A percentile compares a stretch with the other conserved stretches of the same genome.
These are phyloP conservation scores for Anagyrus pseudococci DNA, from an alignment of 2,888 invertebrate genomes.

Conservation along the genomic window DNA sequence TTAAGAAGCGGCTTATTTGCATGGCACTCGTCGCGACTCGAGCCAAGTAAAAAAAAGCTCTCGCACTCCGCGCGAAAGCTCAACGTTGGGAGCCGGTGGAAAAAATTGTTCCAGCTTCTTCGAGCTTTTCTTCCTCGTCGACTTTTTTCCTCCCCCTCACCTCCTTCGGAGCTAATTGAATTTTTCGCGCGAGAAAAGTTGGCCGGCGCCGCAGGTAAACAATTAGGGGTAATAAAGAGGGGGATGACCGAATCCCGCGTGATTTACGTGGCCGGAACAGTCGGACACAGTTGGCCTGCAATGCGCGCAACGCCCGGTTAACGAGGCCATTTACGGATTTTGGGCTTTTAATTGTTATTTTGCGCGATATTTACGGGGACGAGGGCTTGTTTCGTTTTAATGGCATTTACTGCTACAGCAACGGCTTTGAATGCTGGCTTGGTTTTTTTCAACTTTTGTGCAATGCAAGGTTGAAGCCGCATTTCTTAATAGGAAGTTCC, in stretches of 20 bases:
- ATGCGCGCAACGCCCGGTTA: not conserved
- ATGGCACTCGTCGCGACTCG: constrained; percentile 48
- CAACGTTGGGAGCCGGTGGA: no score
- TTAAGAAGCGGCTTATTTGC: constrained; percentile 46
- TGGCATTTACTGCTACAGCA: not conserved
- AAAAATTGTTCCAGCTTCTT: constrained; percentile 4
- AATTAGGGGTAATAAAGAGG: constrained; percentile 9
- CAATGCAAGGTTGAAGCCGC: no score
- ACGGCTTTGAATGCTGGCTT: no score
- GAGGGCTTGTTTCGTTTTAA: not conserved
- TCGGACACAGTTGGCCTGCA: not conserved
- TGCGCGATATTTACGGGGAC: not conserved
- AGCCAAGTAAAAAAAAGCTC: not conserved
- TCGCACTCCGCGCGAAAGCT: not conserved
- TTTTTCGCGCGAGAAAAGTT: constrained; percentile 16
- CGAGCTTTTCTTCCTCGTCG: not conserved
- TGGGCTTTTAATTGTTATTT: not conserved
- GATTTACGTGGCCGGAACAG: not conserved
- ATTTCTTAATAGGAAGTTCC: no score
- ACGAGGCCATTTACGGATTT: not conserved
- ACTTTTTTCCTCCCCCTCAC: not conserved
- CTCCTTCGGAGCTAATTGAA: constrained; percentile 9
- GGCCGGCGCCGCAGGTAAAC: not conserved
- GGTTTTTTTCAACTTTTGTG: no score
- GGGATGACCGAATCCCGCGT: constrained; percentile 17